These are phyloP conservation scores for Manis crassicaudata DNA, from an alignment of 2,797 vertebrate genomes.

Conservation along the genomic window DNA sequence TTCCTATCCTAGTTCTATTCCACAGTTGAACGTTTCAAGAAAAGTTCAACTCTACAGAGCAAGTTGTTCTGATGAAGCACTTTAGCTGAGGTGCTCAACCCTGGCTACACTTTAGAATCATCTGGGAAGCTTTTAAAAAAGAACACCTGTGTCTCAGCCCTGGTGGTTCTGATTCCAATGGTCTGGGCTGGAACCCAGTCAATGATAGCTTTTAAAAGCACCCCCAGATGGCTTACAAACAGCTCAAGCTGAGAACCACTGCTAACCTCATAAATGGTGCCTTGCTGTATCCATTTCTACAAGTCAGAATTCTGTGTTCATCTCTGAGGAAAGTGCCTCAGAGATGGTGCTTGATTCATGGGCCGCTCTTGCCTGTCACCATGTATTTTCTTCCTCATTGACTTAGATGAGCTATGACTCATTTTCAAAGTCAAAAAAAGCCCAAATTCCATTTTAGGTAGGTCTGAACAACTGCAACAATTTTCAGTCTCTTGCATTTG, in stretches of 20 bases:
- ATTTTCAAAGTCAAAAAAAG: constrained; percentile 73
- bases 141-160: background rate
- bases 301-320: constrained; percentile 16
- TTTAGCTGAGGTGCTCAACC: background rate
- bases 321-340: constrained; percentile 31
- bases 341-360: constrained; percentile 18
- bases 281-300: background rate
- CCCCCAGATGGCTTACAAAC: background rate
- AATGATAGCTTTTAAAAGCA: background rate
- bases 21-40: background rate
- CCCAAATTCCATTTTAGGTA: constrained; percentile 61
- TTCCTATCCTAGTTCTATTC: background rate
- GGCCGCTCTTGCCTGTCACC: constrained; percentile 41
- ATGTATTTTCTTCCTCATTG: constrained; percentile 38
- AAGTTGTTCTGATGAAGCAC: background rate
- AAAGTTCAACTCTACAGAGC: background rate
- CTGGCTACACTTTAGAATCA: background rate
- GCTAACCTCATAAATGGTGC: background rate
- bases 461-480: constrained; percentile 32
- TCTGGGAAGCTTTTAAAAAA: background rate
- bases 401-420: constrained; percentile 66
- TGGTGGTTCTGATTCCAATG: background rate
- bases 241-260: background rate
- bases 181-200: background rate
- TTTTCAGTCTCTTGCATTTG: constrained; percentile 37